Base-by-base conservation (phyloP, 2,113 vertebrate genomes). In the Epinephelus fuscoguttatus region DNA sequence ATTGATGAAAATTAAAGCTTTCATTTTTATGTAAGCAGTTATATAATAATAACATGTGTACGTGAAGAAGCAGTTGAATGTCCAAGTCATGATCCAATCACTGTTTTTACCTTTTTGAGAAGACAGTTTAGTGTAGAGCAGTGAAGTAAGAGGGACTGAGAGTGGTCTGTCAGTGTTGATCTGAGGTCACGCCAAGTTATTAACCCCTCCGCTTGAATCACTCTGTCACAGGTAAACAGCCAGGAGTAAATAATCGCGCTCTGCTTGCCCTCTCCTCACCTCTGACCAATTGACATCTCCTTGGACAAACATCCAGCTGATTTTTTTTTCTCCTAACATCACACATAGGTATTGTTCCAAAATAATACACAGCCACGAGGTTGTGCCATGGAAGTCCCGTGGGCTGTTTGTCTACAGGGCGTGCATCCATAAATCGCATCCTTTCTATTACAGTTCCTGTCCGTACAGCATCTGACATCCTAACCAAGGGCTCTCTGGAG, bases 181-280 rank as follows among this genome's bases (percentile, higher is more conserved):
- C 90, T 81, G 86, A 91, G 92, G 93, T 94, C 91, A 89, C 33
- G 11, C 30, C 79, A 82, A 91, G 89, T 93, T 93, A 93, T 95
- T 94, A 95, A 94, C 93, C 93, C 89, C 89, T 81, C 75, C 40
- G 18, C 86, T 91, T 89, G 84, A 93, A 84, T 90, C 89, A 79
- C 64, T 88, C 82, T 87, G 88, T 88, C 91, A 90, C 49, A 60
- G 67, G 84, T 86, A 91, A 93, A 91, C 88, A 91, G 81, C 74
- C 75, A 78, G 68, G 79, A 87, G 93, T 93, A 94, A 94, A 94
- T 93, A 93, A 93, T 90, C 72, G 30, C 45, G 77, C 85, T 75
- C 71, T 83, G 81, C 68, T 88, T 87, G 76, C 49, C 78, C 81
- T 19, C 76, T 12, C 59, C 64, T 89, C 75, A 91, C 84, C 93